Evolutionary conservation across 1,140 invertebrate genomes (phyloP), one percentile per base, ranked within the genome.

Genomic region (Bathynomus jamesi): DNA sequence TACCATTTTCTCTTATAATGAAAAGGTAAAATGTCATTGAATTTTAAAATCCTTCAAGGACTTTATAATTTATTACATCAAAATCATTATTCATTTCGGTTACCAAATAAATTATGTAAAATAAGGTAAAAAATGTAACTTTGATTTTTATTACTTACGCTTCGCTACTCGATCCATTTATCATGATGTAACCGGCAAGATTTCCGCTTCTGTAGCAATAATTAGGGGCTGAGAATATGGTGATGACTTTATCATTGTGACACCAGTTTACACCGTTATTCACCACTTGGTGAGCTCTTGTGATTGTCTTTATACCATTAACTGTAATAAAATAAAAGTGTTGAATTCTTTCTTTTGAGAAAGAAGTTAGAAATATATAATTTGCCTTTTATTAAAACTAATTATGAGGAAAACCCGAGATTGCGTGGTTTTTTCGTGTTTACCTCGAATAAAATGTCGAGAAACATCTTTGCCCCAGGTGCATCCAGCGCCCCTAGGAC

Each of bases 191-290:
- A 7, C 76, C 79, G 25, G 79, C 79, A 0, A 78, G 65, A 69
- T 79, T 79, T 5, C 79, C 79, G 28, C 72, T 78, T 66, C 79
- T 61, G 71, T 79, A 79, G 62, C 79, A 80, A 64, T 79, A 79
- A 69, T 79, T 79, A 2, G 79, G 79, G 5, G 79, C 82, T n/a
- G 83, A 84, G 81, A 83, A 83, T 62, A 83, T 81, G 11, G 83
- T 83, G 32, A 82, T 80, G 4, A 83, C 66, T 25, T 65, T 65
- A 3, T 46, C 53, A 25, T 71, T 63, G 60, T 73, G 71, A 30
- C 60, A 74, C 67, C 62, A 71, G 21, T 40, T 25, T 28, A 61
- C 46, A 1, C 70, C 65, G 0, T 28, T 65, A 40, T 70, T 62
- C 21, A 46, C 28, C 24, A 70, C 62, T 17, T 70, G 69, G 32